Evolutionary conservation across 2,888 invertebrate species (phyloP).

Genomic region (Andricus curvator): DNA sequence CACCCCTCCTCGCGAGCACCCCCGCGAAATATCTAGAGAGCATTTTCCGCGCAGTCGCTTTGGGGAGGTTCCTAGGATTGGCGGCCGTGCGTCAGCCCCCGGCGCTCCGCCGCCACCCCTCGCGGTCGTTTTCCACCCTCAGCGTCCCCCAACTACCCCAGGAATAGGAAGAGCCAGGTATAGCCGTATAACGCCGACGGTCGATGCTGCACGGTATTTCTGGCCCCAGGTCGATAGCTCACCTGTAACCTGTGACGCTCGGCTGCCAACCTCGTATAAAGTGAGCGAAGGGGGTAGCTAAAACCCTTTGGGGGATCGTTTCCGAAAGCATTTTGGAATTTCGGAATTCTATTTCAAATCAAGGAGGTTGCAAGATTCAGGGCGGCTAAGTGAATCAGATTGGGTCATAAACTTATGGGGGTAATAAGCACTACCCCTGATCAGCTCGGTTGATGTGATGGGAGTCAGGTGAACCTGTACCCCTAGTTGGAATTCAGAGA

Average conservation of each 20-base stretch:
- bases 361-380: not conserved
- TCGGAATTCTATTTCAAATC: not conserved
- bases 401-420: not conserved
- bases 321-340: not conserved
- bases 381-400: not conserved
- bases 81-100: conserved; percentile 69
- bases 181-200: conserved; percentile 66
- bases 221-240: conserved; percentile 77
- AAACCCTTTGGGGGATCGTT: not conserved
- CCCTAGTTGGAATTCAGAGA: too few species aligned
- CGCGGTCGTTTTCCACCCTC: conserved; percentile 45
- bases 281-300: conserved; percentile 44
- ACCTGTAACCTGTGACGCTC: conserved; percentile 66
- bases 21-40: conserved; percentile 46
- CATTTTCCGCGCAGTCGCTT: conserved; percentile 56
- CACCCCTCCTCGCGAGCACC: conserved; percentile 53
- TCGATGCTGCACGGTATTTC: conserved; percentile 78
- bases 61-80: conserved; percentile 65
- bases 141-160: conserved; percentile 52
- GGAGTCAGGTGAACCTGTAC: too few species aligned
- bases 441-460: too few species aligned
- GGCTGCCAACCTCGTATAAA: conserved; percentile 58
- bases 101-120: conserved; percentile 49
- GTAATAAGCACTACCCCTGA: too few species aligned
- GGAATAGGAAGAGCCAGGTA: conserved; percentile 60